Evolutionary conservation across 2,888 invertebrate species (phyloP).

Genomic region (Meghimatium bilineatum): DNA sequence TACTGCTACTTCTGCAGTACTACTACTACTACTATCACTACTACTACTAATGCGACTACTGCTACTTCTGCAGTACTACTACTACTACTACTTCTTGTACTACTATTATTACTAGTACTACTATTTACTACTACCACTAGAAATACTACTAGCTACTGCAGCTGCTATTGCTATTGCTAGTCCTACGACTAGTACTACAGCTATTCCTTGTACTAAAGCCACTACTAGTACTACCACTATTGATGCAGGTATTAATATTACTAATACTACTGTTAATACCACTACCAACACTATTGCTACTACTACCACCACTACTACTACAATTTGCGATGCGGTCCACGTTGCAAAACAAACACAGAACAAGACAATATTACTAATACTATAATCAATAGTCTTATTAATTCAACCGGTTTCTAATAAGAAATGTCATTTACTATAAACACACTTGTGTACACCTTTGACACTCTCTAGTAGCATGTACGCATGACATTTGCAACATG

Average conservation of each 20-base stretch:
- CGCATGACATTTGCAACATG: too few species aligned
- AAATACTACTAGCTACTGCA: neutral
- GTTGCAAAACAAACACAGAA: too few species aligned
- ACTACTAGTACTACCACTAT: neutral
- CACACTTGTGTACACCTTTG: too few species aligned
- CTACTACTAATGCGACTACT: neutral
- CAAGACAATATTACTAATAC: too few species aligned
- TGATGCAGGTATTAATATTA: neutral
- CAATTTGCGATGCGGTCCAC: too few species aligned
- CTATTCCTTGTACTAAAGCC: neutral
- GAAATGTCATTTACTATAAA: too few species aligned
- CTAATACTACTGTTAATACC: too few species aligned
- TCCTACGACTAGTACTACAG: neutral
- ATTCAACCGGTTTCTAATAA: too few species aligned
- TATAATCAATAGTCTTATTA: too few species aligned
- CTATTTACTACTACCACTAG: neutral
- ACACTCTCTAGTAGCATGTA: too few species aligned
- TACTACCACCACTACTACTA: neutral
- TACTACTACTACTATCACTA: neutral
- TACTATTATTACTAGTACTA: neutral
- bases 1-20: neutral
- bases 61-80: constrained; percentile 2
- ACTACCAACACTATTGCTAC: too few species aligned
- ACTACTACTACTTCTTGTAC: neutral
- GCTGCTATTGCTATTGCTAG: neutral